Evolutionary conservation across 2,113 vertebrate species (phyloP).

Genomic region (Asarcornis scutulata): DNA sequence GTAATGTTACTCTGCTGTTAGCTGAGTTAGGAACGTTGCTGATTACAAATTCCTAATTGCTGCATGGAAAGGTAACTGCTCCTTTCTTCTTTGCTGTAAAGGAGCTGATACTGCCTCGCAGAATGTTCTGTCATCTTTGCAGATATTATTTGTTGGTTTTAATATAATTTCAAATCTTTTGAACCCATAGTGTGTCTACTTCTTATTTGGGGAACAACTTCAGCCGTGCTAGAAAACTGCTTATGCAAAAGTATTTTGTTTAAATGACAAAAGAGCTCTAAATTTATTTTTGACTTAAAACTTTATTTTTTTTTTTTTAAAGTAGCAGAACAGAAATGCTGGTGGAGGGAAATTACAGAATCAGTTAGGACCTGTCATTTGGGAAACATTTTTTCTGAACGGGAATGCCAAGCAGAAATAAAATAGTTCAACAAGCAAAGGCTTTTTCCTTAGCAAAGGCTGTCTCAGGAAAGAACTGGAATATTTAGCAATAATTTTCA

Average conservation of each 20-base stretch:
- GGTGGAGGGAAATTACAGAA: neutral
- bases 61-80: neutral
- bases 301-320: neutral
- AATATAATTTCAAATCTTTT: neutral
- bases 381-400: neutral
- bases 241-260: neutral
- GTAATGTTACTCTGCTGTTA: neutral
- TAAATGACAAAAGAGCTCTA: neutral
- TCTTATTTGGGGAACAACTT: neutral
- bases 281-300: neutral
- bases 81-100: neutral
- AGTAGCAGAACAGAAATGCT: neutral
- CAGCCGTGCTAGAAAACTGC: neutral
- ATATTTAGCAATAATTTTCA: slow-evolving; percentile 15
- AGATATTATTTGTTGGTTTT: neutral
- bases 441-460: neutral
- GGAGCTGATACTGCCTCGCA: neutral
- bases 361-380: neutral
- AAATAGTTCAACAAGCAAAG: slow-evolving; percentile 2
- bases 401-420: neutral
- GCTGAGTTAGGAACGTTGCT: neutral
- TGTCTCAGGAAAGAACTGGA: neutral
- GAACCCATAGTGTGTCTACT: fast-evolving
- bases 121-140: neutral
- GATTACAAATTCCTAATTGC: neutral